These are phyloP conservation scores for Podargus strigoides DNA, from an alignment of 2,797 vertebrate species.

Conservation along the genomic window DNA sequence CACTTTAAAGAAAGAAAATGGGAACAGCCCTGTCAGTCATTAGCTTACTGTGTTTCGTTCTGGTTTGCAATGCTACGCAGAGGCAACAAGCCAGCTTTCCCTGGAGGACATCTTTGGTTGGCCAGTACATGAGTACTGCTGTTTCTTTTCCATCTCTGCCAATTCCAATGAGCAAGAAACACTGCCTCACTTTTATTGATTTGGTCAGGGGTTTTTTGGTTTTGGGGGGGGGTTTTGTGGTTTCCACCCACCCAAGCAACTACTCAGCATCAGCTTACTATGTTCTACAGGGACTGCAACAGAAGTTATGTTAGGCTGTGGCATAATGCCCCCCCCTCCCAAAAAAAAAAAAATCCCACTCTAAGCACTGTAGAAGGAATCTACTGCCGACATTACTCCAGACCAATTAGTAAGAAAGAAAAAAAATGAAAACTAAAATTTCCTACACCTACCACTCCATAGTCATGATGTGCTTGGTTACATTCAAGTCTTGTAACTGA, in stretches of 20 bases:
- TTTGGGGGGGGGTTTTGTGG: too few species aligned
- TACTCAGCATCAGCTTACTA: background rate
- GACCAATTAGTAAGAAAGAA: background rate
- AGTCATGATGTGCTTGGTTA: background rate
- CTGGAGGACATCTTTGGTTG: background rate
- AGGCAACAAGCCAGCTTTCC: background rate
- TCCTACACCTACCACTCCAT: background rate
- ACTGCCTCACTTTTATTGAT: background rate
- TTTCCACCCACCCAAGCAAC: background rate
- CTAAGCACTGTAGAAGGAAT: background rate
- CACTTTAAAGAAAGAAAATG: too few species aligned
- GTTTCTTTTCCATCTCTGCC: background rate
- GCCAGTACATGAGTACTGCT: background rate
- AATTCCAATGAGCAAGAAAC: background rate
- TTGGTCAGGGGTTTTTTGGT: too few species aligned
- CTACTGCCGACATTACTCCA: background rate
- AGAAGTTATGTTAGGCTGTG: background rate
- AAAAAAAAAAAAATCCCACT: background rate
- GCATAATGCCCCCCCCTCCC: background rate
- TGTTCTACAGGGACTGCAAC: background rate
- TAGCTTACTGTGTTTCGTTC: background rate
- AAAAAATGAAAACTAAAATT: background rate
- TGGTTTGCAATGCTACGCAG: background rate
- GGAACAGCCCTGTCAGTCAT: accelerated
- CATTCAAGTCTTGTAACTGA: background rate